Percentiles rank a stretch among this genome's conserved stretches.
These are phyloP conservation scores for Sinohyriopsis cumingii DNA, from an alignment of 2,888 invertebrate genomes.

Conservation along the genomic window DNA sequence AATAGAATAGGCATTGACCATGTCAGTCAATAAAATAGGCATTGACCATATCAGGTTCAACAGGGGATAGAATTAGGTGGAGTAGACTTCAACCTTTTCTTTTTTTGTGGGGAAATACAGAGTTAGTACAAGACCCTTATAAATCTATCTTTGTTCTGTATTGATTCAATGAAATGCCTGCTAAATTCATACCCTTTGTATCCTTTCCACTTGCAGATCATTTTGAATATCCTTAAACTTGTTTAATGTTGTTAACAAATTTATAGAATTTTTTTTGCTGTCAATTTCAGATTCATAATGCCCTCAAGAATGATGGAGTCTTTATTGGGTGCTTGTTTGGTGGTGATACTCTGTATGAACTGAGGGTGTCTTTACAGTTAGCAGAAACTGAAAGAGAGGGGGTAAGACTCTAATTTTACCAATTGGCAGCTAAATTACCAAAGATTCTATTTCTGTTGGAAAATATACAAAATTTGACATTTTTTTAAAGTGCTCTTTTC, in stretches of 20 bases:
- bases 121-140: no score
- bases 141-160: no score
- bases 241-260: neutral
- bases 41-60: no score
- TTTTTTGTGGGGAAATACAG: no score
- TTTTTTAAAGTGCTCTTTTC: neutral
- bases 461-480: neutral
- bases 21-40: no score
- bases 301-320: constrained; percentile 90
- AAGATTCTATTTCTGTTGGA: neutral
- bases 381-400: constrained; percentile 85
- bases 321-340: constrained; percentile 95
- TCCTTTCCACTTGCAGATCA: no score
- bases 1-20: no score
- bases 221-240: neutral
- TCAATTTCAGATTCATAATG: constrained; percentile 74
- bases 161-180: no score
- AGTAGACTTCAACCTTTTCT: no score
- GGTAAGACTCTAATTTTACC: constrained; percentile 38
- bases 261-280: neutral
- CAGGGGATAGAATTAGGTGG: no score
- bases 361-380: constrained; percentile 90
- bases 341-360: constrained; percentile 93
- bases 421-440: neutral
- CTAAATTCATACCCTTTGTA: no score